Conservation (phyloP, 2,888 invertebrate species). For the Dynastes tityus region DNA sequence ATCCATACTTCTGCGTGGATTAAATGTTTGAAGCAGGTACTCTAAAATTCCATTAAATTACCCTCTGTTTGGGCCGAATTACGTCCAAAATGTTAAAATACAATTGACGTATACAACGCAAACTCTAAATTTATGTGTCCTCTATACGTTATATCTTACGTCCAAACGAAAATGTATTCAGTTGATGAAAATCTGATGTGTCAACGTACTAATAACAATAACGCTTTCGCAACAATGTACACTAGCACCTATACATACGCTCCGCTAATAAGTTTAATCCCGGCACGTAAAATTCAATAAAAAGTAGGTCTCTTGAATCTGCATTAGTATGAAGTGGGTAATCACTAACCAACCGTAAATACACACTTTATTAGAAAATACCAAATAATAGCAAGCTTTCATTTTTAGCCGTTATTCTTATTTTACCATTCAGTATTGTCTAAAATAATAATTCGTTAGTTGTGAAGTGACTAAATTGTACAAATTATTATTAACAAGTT, state of each 20-base stretch:
- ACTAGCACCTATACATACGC: not conserved
- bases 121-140: not conserved
- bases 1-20: not conserved
- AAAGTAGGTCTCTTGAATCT: no score
- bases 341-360: no score
- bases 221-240: not conserved
- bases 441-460: no score
- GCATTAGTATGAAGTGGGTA: no score
- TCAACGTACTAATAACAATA: not conserved
- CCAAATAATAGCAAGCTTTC: no score
- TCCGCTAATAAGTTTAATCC: not conserved
- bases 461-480: no score
- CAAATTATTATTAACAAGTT: no score
- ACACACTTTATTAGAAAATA: no score
- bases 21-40: slow-evolving; percentile 19
- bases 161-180: not conserved
- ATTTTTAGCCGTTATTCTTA: no score
- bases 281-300: no score
- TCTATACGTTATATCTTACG: not conserved
- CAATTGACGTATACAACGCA: not conserved
- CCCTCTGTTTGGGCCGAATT: not conserved
- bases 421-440: no score
- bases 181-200: not conserved
- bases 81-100: slow-evolving; percentile 6
- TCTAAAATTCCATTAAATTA: slow-evolving; percentile 44